Conservation (phyloP, 30 jellyfish, hydroid and myxozoan species). For the Hydractinia echinata region DNA sequence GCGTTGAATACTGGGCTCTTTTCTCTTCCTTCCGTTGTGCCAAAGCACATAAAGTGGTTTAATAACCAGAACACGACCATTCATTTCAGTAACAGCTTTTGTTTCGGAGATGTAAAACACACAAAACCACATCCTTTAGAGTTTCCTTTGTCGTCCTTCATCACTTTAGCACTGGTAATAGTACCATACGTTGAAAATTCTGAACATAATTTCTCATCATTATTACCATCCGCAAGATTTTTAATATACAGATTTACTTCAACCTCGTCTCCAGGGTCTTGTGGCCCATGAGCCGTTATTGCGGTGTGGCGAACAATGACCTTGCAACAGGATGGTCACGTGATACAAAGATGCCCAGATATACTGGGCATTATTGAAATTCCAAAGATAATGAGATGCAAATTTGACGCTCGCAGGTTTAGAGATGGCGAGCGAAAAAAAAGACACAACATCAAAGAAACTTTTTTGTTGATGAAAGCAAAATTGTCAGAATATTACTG, state of each 20-base stretch:
- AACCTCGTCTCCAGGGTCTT: no score
- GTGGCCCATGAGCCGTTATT: no score
- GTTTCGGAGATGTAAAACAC: slow-evolving; percentile 96
- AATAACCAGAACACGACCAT: slow-evolving; percentile 79
- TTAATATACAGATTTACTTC: slow-evolving; percentile 88
- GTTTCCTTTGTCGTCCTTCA: slow-evolving; percentile 83
- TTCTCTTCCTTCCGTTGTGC: slow-evolving; percentile 99
- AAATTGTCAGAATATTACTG: no score
- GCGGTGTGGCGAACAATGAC: no score
- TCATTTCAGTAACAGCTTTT: slow-evolving; percentile 93
- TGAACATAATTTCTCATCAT: slow-evolving; percentile 74
- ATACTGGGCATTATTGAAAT: no score
- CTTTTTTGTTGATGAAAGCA: no score
- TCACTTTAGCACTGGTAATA: slow-evolving; percentile 96
- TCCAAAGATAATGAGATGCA: no score
- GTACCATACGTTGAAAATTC: slow-evolving; percentile 83
- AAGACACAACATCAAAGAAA: no score
- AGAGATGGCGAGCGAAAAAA: no score
- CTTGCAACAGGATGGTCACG: no score
- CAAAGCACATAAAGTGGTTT: slow-evolving; percentile 96
- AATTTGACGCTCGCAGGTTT: no score
- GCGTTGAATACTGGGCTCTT: slow-evolving; percentile 92
- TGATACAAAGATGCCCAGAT: no score
- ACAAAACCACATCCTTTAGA: slow-evolving; percentile 97
- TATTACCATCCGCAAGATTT: slow-evolving; percentile 91